Base-by-base conservation (phyloP, 2,797 vertebrate genomes). In the Rhinogobio ventralis region DNA sequence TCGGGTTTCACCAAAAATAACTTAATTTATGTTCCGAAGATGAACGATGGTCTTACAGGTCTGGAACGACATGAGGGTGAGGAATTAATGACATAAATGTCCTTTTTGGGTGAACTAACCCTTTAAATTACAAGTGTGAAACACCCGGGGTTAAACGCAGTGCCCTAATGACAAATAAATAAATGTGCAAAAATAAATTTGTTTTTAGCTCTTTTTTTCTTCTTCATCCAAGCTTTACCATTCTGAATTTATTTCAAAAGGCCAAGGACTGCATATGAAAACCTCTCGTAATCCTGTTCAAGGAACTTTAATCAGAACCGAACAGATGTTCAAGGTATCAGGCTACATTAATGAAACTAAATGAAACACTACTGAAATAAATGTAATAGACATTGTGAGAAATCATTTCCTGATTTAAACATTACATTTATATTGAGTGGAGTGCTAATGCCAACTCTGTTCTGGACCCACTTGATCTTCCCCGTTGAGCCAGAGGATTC, bases 401-500 rank as follows among this genome's bases (percentile, higher is more conserved):
- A 42, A 39, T 28, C 7, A 30, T 30, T 66, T 28, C 28, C 25
- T 49, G 39, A 36, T 71, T 39, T 60, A 4, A 79, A 60, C 67
- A 71, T 36, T 62, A 49, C 71, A 78, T 25, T 8, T 42, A 51
- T 15, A 33, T 49, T 45, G 13, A 33, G 20, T 73, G 5, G 11
- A 83, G 30, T 51, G 19, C 55, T 64, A 23, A 46, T 4, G 4
- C 19, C 60, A 55, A 39, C 9, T 76, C 46, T 77, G 33, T 76
- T 77, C 60, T 74, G 49, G 6, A 23, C 45, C 13, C 33, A 36
- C 33, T 78, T 77, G 33, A 74, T 72, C 42, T 57, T 53, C 23
- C 7, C 76, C 10, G 5, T 3, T 51, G 66, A 87, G 78, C 55
- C 69, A 57, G 42, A 83, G 77, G 64, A 64, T 69, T 82, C 84